Evolutionary conservation across 2,113 vertebrate genomes (phyloP), one percentile per base, ranked within the genome.

Genomic region (Anhinga rufa): DNA sequence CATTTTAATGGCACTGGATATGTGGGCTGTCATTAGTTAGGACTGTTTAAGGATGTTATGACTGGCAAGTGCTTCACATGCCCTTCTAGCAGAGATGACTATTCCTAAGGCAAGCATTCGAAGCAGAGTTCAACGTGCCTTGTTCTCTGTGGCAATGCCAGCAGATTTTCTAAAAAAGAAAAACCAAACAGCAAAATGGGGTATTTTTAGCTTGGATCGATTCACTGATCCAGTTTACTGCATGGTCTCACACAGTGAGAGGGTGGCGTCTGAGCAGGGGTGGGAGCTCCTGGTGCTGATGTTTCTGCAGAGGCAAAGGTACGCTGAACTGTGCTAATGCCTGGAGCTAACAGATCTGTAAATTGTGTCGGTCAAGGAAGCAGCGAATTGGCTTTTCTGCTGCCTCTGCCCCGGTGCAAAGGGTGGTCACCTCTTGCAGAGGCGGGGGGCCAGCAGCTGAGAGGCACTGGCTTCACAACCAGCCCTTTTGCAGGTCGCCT

Each of bases 131-230:
- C 78, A 48, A 5, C 1, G 2, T 92, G 76, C 57, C 57, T 82
- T 70, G 15, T 65, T 92, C 83, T 80, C 65, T 44, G 48, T 76
- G 74, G 46, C 80, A 80, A 18, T 79, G 83, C 48, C 82, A 92
- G 78, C 85, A 31, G 51, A 44, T 91, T 57, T 82, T 71, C 70
- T 94, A 70, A 58, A 89, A 85, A 89, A 81, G 32, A 42, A 78
- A 86, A 89, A 25, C 2, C 28, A 82, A 80, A 64, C 70, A 93
- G 64, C 80, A 57, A 87, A 95, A 94, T 22, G 21, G 36, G 2
- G 7, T 96, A 88, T 94, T 95, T 95, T 95, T 93, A 95, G 82
- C 71, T 85, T 40, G 62, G 66, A 94, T 95, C 28, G 2, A 90
- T 95, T 77, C 29, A 9, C 82, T 80, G 76, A 74, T 95, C 54